These are phyloP conservation scores for Panonychus citri DNA, from an alignment of 1,140 invertebrate genomes.

Conservation along the genomic window DNA sequence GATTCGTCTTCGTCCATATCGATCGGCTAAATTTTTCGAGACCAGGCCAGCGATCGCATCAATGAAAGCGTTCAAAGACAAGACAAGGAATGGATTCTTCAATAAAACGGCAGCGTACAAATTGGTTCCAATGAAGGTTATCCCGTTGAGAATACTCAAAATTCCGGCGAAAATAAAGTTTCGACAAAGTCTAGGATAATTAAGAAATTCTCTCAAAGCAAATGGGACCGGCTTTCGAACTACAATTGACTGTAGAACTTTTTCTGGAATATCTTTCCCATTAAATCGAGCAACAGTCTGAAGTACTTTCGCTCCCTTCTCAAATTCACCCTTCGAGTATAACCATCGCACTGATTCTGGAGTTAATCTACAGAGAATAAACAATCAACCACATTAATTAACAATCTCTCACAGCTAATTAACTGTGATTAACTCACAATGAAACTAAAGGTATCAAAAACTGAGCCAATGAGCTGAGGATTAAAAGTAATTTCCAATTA, in stretches of 20 bases:
- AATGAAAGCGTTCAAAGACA: not conserved
- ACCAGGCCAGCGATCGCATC: slow-evolving; percentile 3
- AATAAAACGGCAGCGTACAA: slow-evolving; percentile 5
- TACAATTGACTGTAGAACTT: slow-evolving; percentile 13
- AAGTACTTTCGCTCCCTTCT: slow-evolving; percentile 47
- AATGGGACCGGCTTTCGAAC: not conserved
- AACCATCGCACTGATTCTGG: slow-evolving; percentile 35
- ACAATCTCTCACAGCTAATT: not conserved
- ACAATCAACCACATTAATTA: not conserved
- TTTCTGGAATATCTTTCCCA: slow-evolving; percentile 40
- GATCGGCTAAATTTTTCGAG: slow-evolving; percentile 3
- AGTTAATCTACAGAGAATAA: slow-evolving; percentile 14
- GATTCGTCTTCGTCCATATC: slow-evolving; percentile 2
- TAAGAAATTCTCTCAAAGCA: not conserved
- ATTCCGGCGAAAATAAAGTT: not conserved
- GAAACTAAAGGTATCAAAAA: not conserved
- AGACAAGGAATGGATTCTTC: slow-evolving; percentile 7
- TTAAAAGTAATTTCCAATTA: not conserved
- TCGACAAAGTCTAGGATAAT: not conserved
- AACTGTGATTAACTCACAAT: not conserved
- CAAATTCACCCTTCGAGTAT: slow-evolving; percentile 49
- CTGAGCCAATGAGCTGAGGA: not conserved
- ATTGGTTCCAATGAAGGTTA: slow-evolving; percentile 6
- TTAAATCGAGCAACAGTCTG: slow-evolving; percentile 55
- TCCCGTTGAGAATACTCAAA: not conserved